These are phyloP conservation scores for Limnephilus rhombicus DNA, from an alignment of 2,888 invertebrate species.

Conservation along the genomic window DNA sequence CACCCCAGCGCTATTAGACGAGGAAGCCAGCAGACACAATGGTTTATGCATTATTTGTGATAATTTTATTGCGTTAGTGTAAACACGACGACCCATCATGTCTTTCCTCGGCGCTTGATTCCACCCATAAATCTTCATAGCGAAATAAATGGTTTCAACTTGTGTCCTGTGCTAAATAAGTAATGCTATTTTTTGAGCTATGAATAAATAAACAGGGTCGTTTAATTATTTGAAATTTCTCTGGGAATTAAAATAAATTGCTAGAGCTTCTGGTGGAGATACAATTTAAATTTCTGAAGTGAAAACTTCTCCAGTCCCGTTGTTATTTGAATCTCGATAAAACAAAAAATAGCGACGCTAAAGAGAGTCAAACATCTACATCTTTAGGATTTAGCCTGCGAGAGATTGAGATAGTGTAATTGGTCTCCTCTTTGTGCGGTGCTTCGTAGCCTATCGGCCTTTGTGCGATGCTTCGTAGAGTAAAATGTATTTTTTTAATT, in stretches of 20 bases:
- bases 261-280: background rate
- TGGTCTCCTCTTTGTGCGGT: too few species aligned
- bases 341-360: too few species aligned
- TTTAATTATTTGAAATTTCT: background rate
- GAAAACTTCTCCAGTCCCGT: too few species aligned
- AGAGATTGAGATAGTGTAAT: too few species aligned
- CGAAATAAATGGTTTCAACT: slow-evolving; percentile 8
- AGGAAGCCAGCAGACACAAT: slow-evolving; percentile 24
- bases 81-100: slow-evolving; percentile 56
- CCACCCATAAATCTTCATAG: slow-evolving; percentile 43
- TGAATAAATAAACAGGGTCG: background rate
- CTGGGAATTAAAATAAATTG: background rate
- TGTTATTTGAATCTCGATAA: too few species aligned
- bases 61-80: slow-evolving; percentile 63
- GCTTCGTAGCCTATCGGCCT: too few species aligned
- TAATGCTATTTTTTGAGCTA: background rate
- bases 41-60: slow-evolving; percentile 63
- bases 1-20: background rate
- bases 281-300: background rate
- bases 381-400: too few species aligned
- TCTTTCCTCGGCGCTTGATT: slow-evolving; percentile 36
- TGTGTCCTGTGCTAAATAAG: background rate
- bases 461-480: too few species aligned
- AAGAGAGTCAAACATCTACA: too few species aligned
- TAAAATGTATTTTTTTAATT: too few species aligned